These are phyloP conservation scores for Pyxicephalus adspersus DNA, from an alignment of 2,113 vertebrate genomes.

Conservation along the genomic window DNA sequence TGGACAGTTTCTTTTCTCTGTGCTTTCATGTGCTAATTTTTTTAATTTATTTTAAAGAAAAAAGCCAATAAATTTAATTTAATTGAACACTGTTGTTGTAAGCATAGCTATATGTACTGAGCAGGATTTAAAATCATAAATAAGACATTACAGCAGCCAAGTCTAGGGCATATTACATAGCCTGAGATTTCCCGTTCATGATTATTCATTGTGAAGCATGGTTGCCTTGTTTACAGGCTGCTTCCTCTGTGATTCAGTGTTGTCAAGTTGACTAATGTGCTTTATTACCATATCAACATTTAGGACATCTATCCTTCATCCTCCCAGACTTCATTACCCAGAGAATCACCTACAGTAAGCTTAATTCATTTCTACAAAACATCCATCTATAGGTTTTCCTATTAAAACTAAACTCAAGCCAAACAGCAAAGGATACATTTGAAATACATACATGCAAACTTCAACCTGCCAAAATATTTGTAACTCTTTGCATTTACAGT, in stretches of 20 bases:
- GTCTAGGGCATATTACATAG: not conserved
- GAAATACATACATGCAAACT: no score
- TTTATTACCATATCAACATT: constrained; percentile 26
- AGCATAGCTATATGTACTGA: no score
- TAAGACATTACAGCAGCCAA: no score
- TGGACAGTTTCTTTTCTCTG: no score
- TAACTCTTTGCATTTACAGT: no score
- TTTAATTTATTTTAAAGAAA: no score
- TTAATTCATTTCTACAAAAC: not conserved
- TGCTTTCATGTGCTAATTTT: no score
- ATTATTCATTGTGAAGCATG: constrained; percentile 15
- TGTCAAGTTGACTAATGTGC: constrained; percentile 29
- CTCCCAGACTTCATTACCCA: constrained; percentile 27
- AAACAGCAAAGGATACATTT: no score
- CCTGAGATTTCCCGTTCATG: not conserved
- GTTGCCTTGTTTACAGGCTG: not conserved
- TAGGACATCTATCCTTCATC: constrained; percentile 16
- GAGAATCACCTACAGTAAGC: not conserved
- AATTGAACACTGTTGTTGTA: no score
- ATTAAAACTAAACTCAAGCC: not conserved
- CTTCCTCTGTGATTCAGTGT: constrained; percentile 4
- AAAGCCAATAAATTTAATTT: no score
- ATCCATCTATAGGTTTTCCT: not conserved
- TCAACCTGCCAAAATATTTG: no score
- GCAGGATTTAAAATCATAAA: no score